Evolutionary conservation across 2,113 vertebrate genomes (phyloP).

Genomic region (Pangasianodon hypophthalmus): DNA sequence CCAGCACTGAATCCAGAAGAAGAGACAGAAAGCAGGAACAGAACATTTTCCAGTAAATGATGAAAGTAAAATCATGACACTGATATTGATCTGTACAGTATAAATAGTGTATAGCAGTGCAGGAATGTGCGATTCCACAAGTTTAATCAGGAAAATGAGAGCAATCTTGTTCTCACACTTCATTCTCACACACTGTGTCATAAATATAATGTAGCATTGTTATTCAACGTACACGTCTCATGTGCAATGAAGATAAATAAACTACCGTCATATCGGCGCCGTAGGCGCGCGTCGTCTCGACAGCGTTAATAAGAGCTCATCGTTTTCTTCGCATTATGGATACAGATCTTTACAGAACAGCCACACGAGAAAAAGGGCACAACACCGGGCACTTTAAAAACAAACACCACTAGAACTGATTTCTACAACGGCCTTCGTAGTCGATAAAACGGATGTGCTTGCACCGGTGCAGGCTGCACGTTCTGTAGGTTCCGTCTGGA

Average conservation of each 20-base stretch:
- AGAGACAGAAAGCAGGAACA: neutral
- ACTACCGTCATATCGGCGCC: slow-evolving; percentile 14
- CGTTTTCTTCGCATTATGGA: slow-evolving; percentile 31
- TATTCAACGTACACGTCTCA: slow-evolving; percentile 22
- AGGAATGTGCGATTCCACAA: slow-evolving; percentile 13
- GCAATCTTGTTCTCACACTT: neutral
- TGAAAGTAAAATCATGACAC: neutral
- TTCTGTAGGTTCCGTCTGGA: slow-evolving; percentile 7
- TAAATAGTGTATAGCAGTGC: slow-evolving; percentile 31
- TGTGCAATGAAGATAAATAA: slow-evolving; percentile 31
- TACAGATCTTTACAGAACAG: slow-evolving; percentile 39
- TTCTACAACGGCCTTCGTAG: slow-evolving; percentile 62
- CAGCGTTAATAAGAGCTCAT: slow-evolving; percentile 41
- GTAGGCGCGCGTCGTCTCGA: slow-evolving; percentile 42
- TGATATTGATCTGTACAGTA: slow-evolving; percentile 32
- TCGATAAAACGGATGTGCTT: slow-evolving; percentile 29
- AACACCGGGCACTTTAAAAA: slow-evolving; percentile 44
- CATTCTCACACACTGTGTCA: slow-evolving; percentile 5
- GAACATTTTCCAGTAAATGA: neutral
- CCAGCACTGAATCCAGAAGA: slow-evolving; percentile 31
- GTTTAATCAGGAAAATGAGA: neutral
- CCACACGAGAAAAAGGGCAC: slow-evolving; percentile 37
- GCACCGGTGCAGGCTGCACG: slow-evolving; percentile 12
- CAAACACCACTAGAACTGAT: slow-evolving; percentile 50
- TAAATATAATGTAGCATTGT: slow-evolving; percentile 31